Evolutionary conservation across 2,113 vertebrate species (phyloP).

Genomic region (Sphyrna mokarran): DNA sequence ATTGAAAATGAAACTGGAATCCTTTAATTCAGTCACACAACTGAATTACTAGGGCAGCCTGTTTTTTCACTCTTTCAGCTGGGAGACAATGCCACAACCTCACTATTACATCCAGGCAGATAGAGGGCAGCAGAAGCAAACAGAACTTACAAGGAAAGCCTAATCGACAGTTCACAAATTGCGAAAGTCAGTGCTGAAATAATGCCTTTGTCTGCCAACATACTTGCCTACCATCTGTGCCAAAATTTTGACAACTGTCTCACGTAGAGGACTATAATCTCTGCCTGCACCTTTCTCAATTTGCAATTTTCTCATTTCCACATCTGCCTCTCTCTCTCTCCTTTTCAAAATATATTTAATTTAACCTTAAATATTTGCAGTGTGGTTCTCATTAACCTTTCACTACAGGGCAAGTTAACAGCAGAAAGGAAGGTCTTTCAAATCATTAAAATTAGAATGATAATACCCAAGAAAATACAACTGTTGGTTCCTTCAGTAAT

Average conservation of each 20-base stretch:
- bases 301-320: not conserved
- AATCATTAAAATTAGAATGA: not conserved
- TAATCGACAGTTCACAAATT: not conserved
- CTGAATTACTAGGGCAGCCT: not conserved
- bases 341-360: not conserved
- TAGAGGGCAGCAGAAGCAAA: constrained; percentile 64
- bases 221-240: not conserved
- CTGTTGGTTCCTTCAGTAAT: not conserved
- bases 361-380: not conserved
- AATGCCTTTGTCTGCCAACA: not conserved
- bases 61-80: not conserved
- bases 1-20: not conserved
- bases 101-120: constrained; percentile 40
- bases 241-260: not conserved
- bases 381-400: not conserved
- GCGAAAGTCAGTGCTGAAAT: not conserved
- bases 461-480: not conserved
- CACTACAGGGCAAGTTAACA: not conserved
- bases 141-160: constrained; percentile 36
- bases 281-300: too few relatives aligned
- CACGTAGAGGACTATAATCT: not conserved
- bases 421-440: not conserved
- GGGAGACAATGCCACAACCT: not conserved
- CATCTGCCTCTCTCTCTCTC: not conserved
- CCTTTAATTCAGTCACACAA: not conserved